Conservation (phyloP, 2,113 vertebrate species). For the Pantherophis guttatus region DNA sequence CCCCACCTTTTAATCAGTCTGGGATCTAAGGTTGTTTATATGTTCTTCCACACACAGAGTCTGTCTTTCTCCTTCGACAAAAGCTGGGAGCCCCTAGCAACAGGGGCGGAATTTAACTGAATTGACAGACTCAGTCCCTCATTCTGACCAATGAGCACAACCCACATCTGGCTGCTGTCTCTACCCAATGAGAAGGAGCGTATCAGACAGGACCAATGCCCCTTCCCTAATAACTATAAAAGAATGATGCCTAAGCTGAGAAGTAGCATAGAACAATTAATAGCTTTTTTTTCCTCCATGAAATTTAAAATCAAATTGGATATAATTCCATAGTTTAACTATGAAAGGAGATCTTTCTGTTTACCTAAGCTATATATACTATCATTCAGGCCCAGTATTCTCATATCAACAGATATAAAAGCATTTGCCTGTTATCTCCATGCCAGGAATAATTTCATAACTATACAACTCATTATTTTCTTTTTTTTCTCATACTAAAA, state of each 20-base stretch:
- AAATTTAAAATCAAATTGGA: background rate
- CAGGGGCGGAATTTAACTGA: no score
- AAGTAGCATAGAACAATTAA: background rate
- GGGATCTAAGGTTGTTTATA: no score
- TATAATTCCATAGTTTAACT: background rate
- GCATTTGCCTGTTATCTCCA: background rate
- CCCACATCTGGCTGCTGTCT: no score
- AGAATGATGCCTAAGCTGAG: background rate
- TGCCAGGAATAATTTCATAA: background rate
- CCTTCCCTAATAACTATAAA: background rate
- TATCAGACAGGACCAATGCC: no score
- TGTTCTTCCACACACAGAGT: no score
- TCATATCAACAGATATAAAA: background rate
- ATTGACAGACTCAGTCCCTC: no score
- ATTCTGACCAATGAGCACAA: no score
- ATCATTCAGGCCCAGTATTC: background rate
- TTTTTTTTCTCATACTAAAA: background rate
- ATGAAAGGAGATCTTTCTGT: background rate
- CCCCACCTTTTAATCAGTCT: no score
- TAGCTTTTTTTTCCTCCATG: background rate
- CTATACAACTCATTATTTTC: background rate
- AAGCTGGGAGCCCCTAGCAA: no score
- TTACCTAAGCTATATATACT: background rate
- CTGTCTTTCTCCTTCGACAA: no score
- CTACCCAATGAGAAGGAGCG: no score